phyloP scores from a whole-genome alignment of 2,113 vertebrate species.

The Macaca fascicularis region DNA sequence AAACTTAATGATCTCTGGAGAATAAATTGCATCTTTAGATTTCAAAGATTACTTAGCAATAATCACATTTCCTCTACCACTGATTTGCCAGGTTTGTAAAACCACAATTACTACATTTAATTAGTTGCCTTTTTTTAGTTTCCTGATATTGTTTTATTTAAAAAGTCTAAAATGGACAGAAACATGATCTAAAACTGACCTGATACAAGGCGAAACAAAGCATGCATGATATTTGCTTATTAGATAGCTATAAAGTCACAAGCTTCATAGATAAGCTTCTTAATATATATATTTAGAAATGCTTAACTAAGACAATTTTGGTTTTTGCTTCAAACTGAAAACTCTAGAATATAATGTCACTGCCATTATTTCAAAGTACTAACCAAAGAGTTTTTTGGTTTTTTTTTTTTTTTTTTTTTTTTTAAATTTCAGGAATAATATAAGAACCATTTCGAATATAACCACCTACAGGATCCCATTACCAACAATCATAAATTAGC shows the following conservation, averaged over 20 bases:
- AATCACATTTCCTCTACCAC: neutral
- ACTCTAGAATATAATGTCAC: neutral
- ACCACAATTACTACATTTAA: neutral
- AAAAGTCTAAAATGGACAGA: neutral
- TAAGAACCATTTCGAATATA: neutral
- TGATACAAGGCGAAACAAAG: neutral
- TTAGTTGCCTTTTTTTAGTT: neutral
- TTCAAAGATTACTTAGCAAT: neutral
- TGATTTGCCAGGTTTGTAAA: neutral
- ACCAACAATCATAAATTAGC: neutral
- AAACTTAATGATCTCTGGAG: neutral
- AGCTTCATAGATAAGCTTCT: neutral
- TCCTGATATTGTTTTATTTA: neutral
- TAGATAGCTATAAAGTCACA: neutral
- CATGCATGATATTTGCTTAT: neutral
- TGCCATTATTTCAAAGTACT: slow-evolving; percentile 28
- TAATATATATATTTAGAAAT: neutral
- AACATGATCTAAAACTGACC: neutral
- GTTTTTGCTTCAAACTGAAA: neutral
- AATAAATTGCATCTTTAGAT: neutral
- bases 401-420: neutral
- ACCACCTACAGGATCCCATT: neutral
- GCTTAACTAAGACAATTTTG: neutral
- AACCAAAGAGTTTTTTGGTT: neutral
- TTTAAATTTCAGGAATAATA: neutral